Evolutionary conservation across 2,113 vertebrate genomes (phyloP).

Genomic region (Eurystomus gularis): DNA sequence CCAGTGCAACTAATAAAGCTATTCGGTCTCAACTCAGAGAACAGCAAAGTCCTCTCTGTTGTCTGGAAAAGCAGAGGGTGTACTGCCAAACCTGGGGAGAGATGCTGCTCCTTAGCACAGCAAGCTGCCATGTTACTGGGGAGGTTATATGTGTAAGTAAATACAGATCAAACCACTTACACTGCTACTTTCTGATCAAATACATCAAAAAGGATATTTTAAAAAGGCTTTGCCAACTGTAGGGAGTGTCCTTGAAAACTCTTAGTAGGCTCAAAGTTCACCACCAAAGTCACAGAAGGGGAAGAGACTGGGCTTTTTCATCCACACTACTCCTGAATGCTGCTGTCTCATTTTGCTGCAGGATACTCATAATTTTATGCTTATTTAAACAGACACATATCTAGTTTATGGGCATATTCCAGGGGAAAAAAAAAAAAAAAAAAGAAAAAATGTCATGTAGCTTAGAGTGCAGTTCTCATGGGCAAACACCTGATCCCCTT

Average conservation of each 20-base stretch:
- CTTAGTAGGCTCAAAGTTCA: conserved; percentile 30
- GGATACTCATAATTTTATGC: conserved; percentile 75
- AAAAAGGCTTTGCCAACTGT: neutral
- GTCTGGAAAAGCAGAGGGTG: neutral
- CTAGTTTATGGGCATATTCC: conserved; percentile 76
- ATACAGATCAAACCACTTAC: neutral
- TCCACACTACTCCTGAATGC: conserved; percentile 39
- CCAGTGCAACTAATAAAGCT: conserved; percentile 10
- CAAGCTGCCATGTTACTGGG: neutral
- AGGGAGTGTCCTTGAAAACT: conserved; percentile 39
- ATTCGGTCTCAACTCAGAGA: neutral
- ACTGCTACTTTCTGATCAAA: neutral
- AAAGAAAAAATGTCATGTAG: conserved; percentile 38
- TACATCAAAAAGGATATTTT: neutral
- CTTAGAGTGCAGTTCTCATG: conserved; percentile 72
- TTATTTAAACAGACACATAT: conserved; percentile 83
- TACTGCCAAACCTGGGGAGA: neutral
- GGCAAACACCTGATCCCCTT: conserved; percentile 85
- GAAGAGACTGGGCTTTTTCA: conserved; percentile 28
- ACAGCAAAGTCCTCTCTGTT: neutral
- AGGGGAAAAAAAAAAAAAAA: neutral
- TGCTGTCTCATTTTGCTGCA: conserved; percentile 75
- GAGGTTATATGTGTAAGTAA: neutral
- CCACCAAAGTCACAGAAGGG: conserved; percentile 27
- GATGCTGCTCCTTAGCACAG: neutral